Percentiles rank a stretch among this genome's conserved stretches.
phyloP scores from a whole-genome alignment of 1,140 invertebrate species.

The Drosophila truncata region DNA sequence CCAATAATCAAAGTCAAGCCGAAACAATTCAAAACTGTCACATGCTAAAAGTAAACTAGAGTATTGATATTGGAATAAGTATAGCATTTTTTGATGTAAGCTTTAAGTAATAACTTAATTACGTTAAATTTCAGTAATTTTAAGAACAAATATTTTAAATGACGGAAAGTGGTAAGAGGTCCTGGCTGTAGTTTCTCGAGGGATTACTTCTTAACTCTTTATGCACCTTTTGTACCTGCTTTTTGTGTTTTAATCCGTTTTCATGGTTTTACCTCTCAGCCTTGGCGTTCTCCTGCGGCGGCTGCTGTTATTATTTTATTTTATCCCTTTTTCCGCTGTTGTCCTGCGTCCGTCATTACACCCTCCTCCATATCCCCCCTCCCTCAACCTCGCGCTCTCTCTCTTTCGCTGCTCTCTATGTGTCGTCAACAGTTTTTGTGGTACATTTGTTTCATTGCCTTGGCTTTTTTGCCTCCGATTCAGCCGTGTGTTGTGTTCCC shows the following conservation, averaged over 20 bases:
- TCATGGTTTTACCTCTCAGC: conserved; percentile 31
- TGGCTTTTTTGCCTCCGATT: conserved; percentile 67
- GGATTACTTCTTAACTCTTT: conserved; percentile 25
- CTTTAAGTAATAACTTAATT: background rate
- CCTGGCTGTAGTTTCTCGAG: background rate
- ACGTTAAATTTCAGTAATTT: background rate
- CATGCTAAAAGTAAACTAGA: background rate
- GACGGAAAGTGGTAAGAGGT: background rate
- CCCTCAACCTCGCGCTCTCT: conserved; percentile 17
- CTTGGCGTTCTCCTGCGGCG: conserved; percentile 8
- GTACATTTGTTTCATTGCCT: conserved; percentile 82
- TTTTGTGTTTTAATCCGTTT: conserved; percentile 72
- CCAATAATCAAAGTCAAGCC: conserved; percentile 32
- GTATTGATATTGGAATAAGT: background rate
- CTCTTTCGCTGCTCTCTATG: conserved; percentile 49
- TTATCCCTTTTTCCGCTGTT: conserved; percentile 70
- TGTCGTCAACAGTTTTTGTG: conserved; percentile 82
- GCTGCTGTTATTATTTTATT: conserved; percentile 72
- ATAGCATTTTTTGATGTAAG: too few species aligned
- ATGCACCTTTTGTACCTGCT: conserved; percentile 66
- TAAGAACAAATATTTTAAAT: background rate
- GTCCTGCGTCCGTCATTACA: conserved; percentile 63
- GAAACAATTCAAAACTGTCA: background rate
- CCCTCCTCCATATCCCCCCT: conserved; percentile 6
- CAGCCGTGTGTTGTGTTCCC: conserved; percentile 58